Percentiles rank a stretch among this genome's conserved stretches.
These are phyloP conservation scores for Pipra filicauda DNA, from an alignment of 2,113 vertebrate species.

Conservation along the genomic window DNA sequence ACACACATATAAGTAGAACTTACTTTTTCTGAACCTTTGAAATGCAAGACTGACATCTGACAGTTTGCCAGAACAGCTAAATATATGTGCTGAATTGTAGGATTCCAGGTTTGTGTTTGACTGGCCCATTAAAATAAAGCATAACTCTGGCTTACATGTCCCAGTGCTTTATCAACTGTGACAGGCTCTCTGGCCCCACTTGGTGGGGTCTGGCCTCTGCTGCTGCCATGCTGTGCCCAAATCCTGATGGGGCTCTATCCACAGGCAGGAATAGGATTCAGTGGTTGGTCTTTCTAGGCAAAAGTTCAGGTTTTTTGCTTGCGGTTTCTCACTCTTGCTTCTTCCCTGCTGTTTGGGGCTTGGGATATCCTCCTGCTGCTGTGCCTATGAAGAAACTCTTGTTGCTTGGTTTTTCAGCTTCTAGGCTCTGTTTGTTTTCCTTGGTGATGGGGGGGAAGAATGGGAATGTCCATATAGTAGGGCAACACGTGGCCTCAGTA, in stretches of 20 bases:
- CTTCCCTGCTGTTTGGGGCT: not conserved
- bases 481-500: not conserved
- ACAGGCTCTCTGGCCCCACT: not conserved
- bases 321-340: not conserved
- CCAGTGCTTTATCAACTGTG: accelerated
- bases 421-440: not conserved
- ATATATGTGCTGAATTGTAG: not conserved
- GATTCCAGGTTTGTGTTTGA: not conserved
- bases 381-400: not conserved
- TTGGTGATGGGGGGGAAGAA: not conserved
- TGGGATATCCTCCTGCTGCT: not conserved
- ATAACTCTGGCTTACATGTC: accelerated
- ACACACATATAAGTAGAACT: not conserved
- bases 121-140: not conserved
- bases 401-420: not conserved
- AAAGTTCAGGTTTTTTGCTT: not conserved
- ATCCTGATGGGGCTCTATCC: not conserved
- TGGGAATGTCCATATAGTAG: not conserved
- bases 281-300: accelerated
- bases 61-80: not conserved
- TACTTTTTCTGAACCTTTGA: not conserved
- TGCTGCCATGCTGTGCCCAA: accelerated
- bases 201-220: not conserved
- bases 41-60: not conserved
- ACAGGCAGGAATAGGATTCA: accelerated